Conservation (phyloP, 2,113 vertebrate genomes). For the Lepisosteus osseus region DNA sequence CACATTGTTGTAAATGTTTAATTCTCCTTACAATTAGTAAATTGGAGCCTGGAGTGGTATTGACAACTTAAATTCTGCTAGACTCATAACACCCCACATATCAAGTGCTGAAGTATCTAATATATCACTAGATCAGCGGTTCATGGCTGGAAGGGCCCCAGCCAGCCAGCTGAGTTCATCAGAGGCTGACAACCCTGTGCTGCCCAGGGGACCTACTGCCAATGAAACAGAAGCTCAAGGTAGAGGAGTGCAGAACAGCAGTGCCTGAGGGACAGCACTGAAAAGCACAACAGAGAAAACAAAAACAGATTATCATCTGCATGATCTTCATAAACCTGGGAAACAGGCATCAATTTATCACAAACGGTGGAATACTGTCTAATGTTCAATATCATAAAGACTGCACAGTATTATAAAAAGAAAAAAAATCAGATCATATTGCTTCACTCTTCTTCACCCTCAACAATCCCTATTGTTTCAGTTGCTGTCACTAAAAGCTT, state of each 20-base stretch:
- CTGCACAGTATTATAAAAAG: neutral
- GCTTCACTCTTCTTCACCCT: neutral
- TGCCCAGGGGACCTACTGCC: neutral
- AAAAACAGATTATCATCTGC: slow-evolving; percentile 6
- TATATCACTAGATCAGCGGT: neutral
- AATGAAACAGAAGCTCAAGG: neutral
- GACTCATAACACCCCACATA: neutral
- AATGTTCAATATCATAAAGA: neutral
- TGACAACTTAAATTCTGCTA: neutral
- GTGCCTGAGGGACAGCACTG: neutral
- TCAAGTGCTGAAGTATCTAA: slow-evolving; percentile 4
- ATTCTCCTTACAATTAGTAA: too few relatives aligned
- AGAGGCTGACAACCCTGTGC: neutral
- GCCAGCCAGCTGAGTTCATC: neutral
- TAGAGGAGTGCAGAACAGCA: neutral
- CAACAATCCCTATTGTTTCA: neutral
- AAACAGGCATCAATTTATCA: slow-evolving; percentile 2
- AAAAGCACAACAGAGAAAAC: slow-evolving; percentile 6
- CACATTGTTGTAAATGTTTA: too few relatives aligned
- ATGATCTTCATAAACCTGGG: slow-evolving; percentile 13
- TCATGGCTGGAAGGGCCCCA: neutral
- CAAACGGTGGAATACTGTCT: neutral
- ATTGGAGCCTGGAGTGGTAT: too few relatives aligned
- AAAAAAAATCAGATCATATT: neutral
- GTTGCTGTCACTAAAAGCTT: neutral